These are phyloP conservation scores for Pilophorus perplexus DNA, from an alignment of 2,888 invertebrate species.

Conservation along the genomic window DNA sequence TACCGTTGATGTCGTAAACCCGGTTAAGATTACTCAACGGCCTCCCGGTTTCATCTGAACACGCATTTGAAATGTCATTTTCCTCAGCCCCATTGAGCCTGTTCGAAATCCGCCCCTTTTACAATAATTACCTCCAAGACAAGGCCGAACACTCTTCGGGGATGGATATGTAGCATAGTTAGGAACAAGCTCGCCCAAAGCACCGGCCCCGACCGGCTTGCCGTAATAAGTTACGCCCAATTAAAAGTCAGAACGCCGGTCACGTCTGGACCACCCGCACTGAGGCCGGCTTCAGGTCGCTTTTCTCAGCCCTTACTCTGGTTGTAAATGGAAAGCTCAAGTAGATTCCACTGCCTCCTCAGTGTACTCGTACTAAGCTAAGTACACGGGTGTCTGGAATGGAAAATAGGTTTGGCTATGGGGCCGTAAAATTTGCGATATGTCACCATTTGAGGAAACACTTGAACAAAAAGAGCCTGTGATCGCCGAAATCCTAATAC, in stretches of 20 bases:
- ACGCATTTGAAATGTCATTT: too few relatives aligned
- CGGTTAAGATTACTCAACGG: too few relatives aligned
- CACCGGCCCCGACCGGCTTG: neutral
- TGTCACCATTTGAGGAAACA: too few relatives aligned
- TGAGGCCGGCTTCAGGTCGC: neutral
- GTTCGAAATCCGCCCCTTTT: neutral
- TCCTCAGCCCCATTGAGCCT: neutral
- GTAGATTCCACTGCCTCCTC: too few relatives aligned
- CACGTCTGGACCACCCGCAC: slow-evolving; percentile 37
- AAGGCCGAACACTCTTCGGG: neutral
- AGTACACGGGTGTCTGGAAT: too few relatives aligned
- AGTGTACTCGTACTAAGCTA: too few relatives aligned
- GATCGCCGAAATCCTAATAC: too few relatives aligned
- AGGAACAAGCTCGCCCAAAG: slow-evolving; percentile 17
- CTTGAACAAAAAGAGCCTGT: too few relatives aligned
- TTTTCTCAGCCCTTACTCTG: neutral
- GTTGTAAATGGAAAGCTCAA: neutral
- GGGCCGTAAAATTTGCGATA: too few relatives aligned
- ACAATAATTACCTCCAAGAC: neutral
- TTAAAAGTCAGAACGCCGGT: slow-evolving; percentile 37
- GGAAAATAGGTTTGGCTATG: too few relatives aligned
- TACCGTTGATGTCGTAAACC: too few relatives aligned
- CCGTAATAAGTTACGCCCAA: slow-evolving; percentile 38
- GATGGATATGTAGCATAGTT: slow-evolving; percentile 16
- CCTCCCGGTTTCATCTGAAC: too few relatives aligned